phyloP scores from a whole-genome alignment of 2,888 invertebrate species.

The Drosophila testacea region DNA sequence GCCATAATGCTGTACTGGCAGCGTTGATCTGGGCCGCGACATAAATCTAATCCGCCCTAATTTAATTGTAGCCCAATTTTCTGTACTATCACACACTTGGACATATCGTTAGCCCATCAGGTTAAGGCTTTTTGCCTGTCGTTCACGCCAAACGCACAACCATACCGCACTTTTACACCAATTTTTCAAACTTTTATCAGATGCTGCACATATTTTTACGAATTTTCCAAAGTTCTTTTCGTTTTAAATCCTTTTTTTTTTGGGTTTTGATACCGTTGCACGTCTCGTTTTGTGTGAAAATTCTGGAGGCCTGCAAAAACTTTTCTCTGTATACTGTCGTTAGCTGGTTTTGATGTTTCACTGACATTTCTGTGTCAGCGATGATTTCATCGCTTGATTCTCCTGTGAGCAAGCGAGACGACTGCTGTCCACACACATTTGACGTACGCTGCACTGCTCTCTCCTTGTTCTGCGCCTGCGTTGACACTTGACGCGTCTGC shows the following conservation, averaged over 20 bases:
- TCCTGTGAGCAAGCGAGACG: constrained; percentile 40
- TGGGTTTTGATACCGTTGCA: constrained; percentile 8
- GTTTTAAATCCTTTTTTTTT: constrained; percentile 12
- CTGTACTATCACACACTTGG: constrained; percentile 34
- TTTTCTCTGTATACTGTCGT: constrained; percentile 78
- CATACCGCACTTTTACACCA: constrained; percentile 28
- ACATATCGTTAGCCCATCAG: constrained; percentile 42
- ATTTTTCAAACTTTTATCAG: constrained; percentile 17
- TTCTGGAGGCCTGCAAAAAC: constrained; percentile 62
- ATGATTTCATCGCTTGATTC: constrained; percentile 48
- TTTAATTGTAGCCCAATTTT: constrained; percentile 52
- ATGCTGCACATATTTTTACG: constrained; percentile 31
- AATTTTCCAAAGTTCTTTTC: constrained; percentile 11
- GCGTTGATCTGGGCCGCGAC: constrained; percentile 64
- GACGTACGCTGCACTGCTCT: constrained; percentile 51
- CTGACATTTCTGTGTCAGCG: constrained; percentile 76
- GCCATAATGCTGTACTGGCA: constrained; percentile 58
- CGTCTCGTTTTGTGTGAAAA: constrained; percentile 51
- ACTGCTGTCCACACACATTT: neutral
- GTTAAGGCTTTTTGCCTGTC: constrained; percentile 43
- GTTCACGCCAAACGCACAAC: constrained; percentile 24
- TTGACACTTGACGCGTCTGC: constrained; percentile 69
- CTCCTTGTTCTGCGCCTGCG: constrained; percentile 51
- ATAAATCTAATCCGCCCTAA: constrained; percentile 58
- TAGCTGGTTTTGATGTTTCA: constrained; percentile 58